phyloP scores from a whole-genome alignment of 1,140 invertebrate species.

The Drosophila micromelanica region DNA sequence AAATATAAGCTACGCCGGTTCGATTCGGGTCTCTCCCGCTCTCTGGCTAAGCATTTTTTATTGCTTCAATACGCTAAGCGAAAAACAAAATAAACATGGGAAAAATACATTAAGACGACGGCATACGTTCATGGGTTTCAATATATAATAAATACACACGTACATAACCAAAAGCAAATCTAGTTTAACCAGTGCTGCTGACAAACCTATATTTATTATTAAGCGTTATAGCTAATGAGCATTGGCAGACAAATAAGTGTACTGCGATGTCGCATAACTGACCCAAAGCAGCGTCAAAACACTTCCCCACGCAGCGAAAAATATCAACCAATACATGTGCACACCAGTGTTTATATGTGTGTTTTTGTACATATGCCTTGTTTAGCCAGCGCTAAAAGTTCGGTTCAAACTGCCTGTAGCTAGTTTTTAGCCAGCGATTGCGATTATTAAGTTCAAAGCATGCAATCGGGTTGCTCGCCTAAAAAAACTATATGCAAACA shows the following conservation, averaged over 20 bases:
- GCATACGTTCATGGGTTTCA: slow-evolving; percentile 23
- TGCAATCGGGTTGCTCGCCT: slow-evolving; percentile 16
- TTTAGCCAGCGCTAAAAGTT: slow-evolving; percentile 40
- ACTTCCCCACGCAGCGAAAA: slow-evolving; percentile 17
- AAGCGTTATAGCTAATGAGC: slow-evolving; percentile 35
- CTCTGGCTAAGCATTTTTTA: slow-evolving; percentile 12
- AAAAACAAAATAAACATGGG: slow-evolving; percentile 47
- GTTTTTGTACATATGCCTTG: slow-evolving; percentile 22
- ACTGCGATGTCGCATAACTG: slow-evolving; percentile 30
- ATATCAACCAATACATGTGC: slow-evolving; percentile 4
- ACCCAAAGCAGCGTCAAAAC: slow-evolving; percentile 31
- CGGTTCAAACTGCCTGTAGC: slow-evolving; percentile 67
- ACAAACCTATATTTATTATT: slow-evolving; percentile 56
- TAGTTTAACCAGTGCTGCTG: slow-evolving; percentile 36
- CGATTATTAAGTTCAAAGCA: slow-evolving; percentile 42
- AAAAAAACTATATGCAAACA: slow-evolving; percentile 46
- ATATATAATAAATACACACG: slow-evolving; percentile 36
- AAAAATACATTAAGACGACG: slow-evolving; percentile 50
- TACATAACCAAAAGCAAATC: slow-evolving; percentile 29
- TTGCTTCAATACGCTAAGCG: slow-evolving; percentile 17
- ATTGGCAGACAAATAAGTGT: slow-evolving; percentile 15
- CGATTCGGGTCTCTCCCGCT: background rate
- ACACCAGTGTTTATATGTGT: slow-evolving; percentile 5
- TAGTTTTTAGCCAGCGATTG: slow-evolving; percentile 63
- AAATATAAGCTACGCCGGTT: slow-evolving; percentile 30